Conservation (phyloP, 2,888 invertebrate genomes). For the Brenthis ino region DNA sequence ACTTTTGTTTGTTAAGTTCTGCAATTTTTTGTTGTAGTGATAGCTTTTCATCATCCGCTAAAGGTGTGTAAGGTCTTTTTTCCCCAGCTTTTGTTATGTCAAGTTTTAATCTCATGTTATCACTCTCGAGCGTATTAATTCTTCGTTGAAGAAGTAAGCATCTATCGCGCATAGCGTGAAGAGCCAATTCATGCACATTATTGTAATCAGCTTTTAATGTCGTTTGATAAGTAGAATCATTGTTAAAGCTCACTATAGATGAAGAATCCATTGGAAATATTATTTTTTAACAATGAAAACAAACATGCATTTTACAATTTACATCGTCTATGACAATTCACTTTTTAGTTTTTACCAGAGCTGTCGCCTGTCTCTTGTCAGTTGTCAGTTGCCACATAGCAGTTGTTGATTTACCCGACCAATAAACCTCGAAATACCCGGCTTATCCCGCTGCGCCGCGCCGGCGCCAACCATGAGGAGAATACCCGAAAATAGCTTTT, state of each 20-base stretch:
- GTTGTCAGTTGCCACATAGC: too few species aligned
- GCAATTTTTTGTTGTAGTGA: constrained; percentile 84
- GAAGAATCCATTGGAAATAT: constrained; percentile 65
- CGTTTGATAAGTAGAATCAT: constrained; percentile 72
- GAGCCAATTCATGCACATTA: constrained; percentile 86
- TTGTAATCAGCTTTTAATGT: constrained; percentile 68
- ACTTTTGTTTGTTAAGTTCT: constrained; percentile 88
- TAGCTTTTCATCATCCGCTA: constrained; percentile 74
- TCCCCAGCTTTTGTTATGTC: constrained; percentile 60
- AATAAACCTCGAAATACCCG: too few species aligned
- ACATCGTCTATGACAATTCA: too few species aligned
- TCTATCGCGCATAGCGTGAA: constrained; percentile 91
- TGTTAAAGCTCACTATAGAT: constrained; percentile 76
- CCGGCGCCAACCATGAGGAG: too few species aligned
- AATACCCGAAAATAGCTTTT: too few species aligned
- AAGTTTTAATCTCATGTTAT: constrained; percentile 85
- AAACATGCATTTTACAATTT: too few species aligned
- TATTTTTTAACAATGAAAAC: not conserved
- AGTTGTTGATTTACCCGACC: too few species aligned
- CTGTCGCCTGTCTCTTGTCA: too few species aligned
- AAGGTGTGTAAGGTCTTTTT: constrained; percentile 56
- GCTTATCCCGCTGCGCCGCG: too few species aligned
- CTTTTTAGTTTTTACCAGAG: too few species aligned
- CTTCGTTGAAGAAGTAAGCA: constrained; percentile 89
- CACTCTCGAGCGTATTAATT: constrained; percentile 87